These are phyloP conservation scores for Chironomus tentans DNA, from an alignment of 2,888 invertebrate species.

Conservation along the genomic window DNA sequence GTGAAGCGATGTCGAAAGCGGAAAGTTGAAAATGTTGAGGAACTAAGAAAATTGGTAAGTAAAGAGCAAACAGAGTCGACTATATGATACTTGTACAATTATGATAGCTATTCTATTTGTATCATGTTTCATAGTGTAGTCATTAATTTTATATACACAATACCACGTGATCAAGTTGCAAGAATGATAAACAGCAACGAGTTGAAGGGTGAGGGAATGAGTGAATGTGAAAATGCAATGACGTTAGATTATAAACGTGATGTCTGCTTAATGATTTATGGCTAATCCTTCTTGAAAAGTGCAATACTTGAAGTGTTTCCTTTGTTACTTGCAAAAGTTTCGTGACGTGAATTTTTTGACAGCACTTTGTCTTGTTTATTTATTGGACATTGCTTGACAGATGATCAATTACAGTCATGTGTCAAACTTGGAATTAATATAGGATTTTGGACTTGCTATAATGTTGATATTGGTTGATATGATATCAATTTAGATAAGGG, in stretches of 20 bases:
- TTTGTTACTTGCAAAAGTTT: no score
- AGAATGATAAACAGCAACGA: neutral
- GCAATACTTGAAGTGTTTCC: neutral
- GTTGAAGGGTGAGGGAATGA: neutral
- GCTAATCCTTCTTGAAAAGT: neutral
- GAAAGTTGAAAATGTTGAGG: slow-evolving; percentile 21
- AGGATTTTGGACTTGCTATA: no score
- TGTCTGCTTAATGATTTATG: neutral
- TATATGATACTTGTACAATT: neutral
- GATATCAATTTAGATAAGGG: no score
- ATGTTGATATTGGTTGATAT: no score
- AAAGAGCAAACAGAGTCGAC: neutral
- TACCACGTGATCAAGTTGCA: slow-evolving; percentile 3
- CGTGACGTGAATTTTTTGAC: no score
- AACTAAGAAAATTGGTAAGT: slow-evolving; percentile 13
- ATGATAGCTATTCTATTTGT: neutral
- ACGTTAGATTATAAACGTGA: neutral
- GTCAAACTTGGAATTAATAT: no score
- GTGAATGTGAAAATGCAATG: neutral
- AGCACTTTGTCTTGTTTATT: no score
- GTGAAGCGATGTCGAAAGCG: neutral
- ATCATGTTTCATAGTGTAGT: slow-evolving; percentile 1
- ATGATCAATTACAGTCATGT: no score
- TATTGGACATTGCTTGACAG: no score
- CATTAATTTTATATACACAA: neutral